Conservation (phyloP, 2,113 vertebrate genomes). For the Actenoides hombroni region DNA sequence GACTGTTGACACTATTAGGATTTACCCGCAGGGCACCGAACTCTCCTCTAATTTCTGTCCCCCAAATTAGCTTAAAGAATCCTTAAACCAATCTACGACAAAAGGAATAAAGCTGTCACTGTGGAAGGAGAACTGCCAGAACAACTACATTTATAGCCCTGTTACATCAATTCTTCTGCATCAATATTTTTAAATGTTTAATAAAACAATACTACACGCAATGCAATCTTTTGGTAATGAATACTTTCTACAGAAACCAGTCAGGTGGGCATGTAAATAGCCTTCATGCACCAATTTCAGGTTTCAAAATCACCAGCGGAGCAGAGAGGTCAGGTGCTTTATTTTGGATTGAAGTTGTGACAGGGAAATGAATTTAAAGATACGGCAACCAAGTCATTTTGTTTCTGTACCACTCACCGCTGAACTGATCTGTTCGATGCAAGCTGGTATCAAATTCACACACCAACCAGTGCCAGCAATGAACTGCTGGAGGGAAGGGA, state of each 20-base stretch:
- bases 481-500: not conserved
- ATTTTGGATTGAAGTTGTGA: not conserved
- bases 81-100: not conserved
- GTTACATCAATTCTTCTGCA: not conserved
- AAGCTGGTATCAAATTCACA: not conserved
- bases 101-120: constrained; percentile 6
- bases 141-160: not conserved
- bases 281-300: not conserved
- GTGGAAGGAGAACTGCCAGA: not conserved
- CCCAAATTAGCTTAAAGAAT: not conserved
- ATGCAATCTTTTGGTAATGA: not conserved
- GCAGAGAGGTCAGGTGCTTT: not conserved
- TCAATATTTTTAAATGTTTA: constrained; percentile 36
- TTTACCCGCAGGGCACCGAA: not conserved
- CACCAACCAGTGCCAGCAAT: not conserved
- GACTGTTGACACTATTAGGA: not conserved
- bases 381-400: not conserved
- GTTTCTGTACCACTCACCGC: not conserved
- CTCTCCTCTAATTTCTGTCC: not conserved
- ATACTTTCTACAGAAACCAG: constrained; percentile 2
- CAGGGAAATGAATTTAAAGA: not conserved
- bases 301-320: not conserved
- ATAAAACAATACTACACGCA: constrained; percentile 3
- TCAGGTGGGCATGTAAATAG: not conserved
- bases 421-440: not conserved